Conservation (phyloP, 2,888 invertebrate species). For the Ectobius pallidus region DNA sequence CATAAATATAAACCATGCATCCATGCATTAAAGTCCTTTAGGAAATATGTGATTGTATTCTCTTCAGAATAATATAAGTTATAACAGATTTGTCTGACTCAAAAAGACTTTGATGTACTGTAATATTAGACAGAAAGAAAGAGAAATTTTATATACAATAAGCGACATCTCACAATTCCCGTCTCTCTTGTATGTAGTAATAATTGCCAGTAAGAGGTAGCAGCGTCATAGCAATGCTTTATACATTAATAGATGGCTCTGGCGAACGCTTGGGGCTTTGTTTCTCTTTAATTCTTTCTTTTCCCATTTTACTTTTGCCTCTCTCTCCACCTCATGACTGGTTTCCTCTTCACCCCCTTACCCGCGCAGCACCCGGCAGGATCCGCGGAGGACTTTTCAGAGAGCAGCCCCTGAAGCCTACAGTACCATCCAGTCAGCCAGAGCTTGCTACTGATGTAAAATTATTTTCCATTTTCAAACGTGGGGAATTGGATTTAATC, state of each 20-base stretch:
- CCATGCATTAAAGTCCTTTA: no score
- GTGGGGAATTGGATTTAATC: conserved; percentile 44
- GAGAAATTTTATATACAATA: no score
- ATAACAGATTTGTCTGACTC: no score
- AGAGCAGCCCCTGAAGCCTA: conserved; percentile 2
- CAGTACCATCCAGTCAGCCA: neutral
- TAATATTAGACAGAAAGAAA: no score
- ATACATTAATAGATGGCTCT: conserved; percentile 22
- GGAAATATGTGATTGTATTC: no score
- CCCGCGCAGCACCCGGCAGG: conserved; percentile 1
- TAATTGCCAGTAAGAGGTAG: neutral
- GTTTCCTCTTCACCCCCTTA: neutral
- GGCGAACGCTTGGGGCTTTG: neutral
- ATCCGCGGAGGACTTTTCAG: conserved; percentile 25
- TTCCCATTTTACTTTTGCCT: conserved; percentile 3
- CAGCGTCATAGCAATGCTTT: neutral
- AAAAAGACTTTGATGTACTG: no score
- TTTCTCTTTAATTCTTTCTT: conserved; percentile 21
- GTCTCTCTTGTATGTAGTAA: conserved; percentile 8
- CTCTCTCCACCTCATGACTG: no score
- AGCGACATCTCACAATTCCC: no score
- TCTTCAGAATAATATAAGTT: no score
- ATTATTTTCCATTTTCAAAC: conserved; percentile 45
- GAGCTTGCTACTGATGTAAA: conserved; percentile 41
- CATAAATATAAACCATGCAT: no score